A percentile compares a stretch with the other conserved stretches of the same genome.
These are phyloP conservation scores for Coryphaenoides rupestris DNA, from an alignment of 2,113 vertebrate genomes.

Conservation along the genomic window DNA sequence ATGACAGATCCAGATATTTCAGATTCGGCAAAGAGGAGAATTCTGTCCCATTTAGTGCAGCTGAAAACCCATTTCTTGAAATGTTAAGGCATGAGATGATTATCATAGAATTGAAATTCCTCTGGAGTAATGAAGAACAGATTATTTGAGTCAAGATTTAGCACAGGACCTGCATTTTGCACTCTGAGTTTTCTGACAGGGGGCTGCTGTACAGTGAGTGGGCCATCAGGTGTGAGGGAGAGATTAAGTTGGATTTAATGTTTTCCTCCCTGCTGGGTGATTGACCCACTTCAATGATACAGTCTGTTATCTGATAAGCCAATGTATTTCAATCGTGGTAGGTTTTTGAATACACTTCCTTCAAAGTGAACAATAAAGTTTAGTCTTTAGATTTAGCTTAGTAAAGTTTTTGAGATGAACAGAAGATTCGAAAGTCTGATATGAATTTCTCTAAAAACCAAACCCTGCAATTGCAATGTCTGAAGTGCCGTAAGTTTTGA, in stretches of 20 bases:
- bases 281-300: slow-evolving; percentile 21
- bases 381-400: slow-evolving; percentile 64
- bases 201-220: slow-evolving; percentile 6
- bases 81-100: slow-evolving; percentile 80
- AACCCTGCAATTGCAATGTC: slow-evolving; percentile 63
- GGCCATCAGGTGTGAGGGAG: background rate
- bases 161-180: slow-evolving; percentile 69
- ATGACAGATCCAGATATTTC: slow-evolving; percentile 71
- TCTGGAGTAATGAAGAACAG: slow-evolving; percentile 75
- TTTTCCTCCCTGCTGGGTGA: rapidly evolving
- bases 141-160: slow-evolving; percentile 76
- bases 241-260: slow-evolving; percentile 2
- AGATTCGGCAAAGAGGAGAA: slow-evolving; percentile 61
- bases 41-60: slow-evolving; percentile 66
- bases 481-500: slow-evolving; percentile 60
- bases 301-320: slow-evolving; percentile 80
- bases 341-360: slow-evolving; percentile 52
- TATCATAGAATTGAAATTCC: slow-evolving; percentile 64
- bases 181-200: slow-evolving; percentile 52
- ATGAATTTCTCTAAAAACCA: slow-evolving; percentile 74
- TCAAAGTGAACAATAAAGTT: slow-evolving; percentile 77
- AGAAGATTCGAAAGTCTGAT: slow-evolving; percentile 59
- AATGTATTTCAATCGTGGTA: slow-evolving; percentile 61
- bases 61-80: slow-evolving; percentile 71
- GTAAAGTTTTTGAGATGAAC: slow-evolving; percentile 64